A percentile compares a stretch with the other conserved stretches of the same genome.
Conservation (phyloP, 2,888 invertebrate species). For the Priocnemis perturbator region DNA sequence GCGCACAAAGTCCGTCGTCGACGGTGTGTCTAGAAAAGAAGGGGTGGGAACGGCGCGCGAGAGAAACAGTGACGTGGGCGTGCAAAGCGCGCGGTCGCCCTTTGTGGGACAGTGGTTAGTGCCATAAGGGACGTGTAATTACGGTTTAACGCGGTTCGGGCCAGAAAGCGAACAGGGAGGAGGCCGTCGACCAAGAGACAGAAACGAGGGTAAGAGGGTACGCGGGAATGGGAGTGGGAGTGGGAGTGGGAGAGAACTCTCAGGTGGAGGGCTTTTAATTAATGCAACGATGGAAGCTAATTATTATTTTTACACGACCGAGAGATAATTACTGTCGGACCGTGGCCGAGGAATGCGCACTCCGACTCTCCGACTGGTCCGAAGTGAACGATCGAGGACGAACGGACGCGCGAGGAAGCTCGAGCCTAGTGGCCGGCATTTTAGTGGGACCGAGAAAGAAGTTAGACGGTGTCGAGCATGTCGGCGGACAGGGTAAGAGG, state of each 20-base stretch:
- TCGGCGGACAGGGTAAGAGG: not conserved
- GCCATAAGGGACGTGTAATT: constrained; percentile 53
- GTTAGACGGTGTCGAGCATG: not conserved
- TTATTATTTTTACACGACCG: constrained; percentile 70
- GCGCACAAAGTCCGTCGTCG: too few relatives aligned
- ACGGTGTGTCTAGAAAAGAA: too few relatives aligned
- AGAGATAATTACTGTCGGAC: constrained; percentile 67
- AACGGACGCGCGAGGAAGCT: not conserved
- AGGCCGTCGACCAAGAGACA: not conserved
- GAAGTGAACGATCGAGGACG: not conserved
- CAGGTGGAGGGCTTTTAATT: constrained; percentile 58
- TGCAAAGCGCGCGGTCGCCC: constrained; percentile 38
- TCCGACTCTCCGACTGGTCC: not conserved
- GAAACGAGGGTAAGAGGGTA: constrained; percentile 15
- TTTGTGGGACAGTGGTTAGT: constrained; percentile 52
- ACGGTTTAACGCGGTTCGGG: constrained; percentile 31
- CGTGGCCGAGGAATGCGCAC: constrained; percentile 22
- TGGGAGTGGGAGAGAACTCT: not conserved
- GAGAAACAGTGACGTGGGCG: constrained; percentile 42
- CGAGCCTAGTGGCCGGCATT: not conserved
- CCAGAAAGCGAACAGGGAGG: constrained; percentile 16
- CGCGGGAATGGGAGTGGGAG: constrained; percentile 1
- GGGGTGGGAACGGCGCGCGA: constrained; percentile 1
- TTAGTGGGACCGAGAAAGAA: not conserved
- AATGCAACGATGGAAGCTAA: constrained; percentile 68